Percentiles rank a stretch among this genome's conserved stretches.
Evolutionary conservation across 2,797 vertebrate genomes (phyloP).

Genomic region (Lophius americanus): DNA sequence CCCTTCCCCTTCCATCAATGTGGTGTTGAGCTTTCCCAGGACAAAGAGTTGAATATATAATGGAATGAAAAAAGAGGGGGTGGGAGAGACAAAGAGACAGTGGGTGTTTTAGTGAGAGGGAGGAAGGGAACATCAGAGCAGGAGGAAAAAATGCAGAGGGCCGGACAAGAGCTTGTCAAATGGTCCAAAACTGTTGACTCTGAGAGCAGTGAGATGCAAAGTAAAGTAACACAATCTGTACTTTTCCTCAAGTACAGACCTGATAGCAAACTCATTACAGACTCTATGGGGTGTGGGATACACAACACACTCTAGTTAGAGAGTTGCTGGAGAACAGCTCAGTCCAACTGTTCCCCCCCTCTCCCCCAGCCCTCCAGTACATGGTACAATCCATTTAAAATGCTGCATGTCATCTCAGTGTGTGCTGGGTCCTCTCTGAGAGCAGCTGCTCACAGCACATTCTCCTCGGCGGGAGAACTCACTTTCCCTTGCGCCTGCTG

Average conservation of each 20-base stretch:
- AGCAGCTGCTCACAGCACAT: conserved; percentile 81
- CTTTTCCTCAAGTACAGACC: conserved; percentile 38
- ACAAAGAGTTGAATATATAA: conserved; percentile 83
- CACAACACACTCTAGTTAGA: conserved; percentile 41
- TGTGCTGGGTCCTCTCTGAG: conserved; percentile 82
- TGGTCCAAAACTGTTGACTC: conserved; percentile 52
- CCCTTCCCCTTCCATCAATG: conserved; percentile 62
- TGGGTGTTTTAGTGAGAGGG: conserved; percentile 51
- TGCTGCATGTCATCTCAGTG: conserved; percentile 82
- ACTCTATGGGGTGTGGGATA: conserved; percentile 55
- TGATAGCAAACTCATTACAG: conserved; percentile 55
- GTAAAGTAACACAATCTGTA: conserved; percentile 40
- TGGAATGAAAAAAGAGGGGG: conserved; percentile 68
- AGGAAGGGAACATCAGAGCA: conserved; percentile 58
- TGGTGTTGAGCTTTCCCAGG: conserved; percentile 79
- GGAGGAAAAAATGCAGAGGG: conserved; percentile 62
- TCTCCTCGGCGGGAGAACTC: conserved; percentile 73
- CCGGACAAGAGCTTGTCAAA: conserved; percentile 73
- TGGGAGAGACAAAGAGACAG: conserved; percentile 73
- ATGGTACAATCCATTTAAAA: conserved; percentile 91
- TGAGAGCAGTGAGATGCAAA: conserved; percentile 37
- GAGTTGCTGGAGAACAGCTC: conserved; percentile 54
- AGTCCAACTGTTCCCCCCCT: conserved; percentile 56
- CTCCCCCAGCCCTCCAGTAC: conserved; percentile 73
- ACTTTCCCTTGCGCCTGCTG: conserved; percentile 65